A percentile compares a stretch with the other conserved stretches of the same genome.
phyloP scores from a whole-genome alignment of 2,113 vertebrate species.

The Nasalis larvatus region DNA sequence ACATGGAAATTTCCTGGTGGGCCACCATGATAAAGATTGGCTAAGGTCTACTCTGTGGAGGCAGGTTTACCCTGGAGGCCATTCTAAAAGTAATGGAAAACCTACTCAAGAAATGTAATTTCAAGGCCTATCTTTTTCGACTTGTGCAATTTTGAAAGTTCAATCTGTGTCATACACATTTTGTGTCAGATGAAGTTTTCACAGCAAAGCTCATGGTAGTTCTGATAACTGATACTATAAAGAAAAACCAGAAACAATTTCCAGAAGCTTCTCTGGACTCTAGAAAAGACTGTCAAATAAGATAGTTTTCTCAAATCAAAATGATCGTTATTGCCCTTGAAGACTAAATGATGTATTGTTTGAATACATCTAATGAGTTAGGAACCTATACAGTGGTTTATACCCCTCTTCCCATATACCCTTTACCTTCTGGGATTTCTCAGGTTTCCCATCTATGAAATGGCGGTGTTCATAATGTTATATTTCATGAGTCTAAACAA shows the following conservation, averaged over 20 bases:
- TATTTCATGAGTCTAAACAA: background rate
- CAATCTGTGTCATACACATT: background rate
- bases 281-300: background rate
- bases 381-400: background rate
- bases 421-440: background rate
- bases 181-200: background rate
- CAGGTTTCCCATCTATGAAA: background rate
- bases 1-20: background rate
- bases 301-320: background rate
- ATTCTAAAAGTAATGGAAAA: background rate
- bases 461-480: background rate
- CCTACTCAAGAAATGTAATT: background rate
- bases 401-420: background rate
- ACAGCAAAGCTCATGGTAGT: background rate
- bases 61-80: background rate
- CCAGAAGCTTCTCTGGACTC: background rate
- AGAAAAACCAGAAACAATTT: background rate
- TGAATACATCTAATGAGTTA: background rate
- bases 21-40: background rate
- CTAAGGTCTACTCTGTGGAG: background rate
- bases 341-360: background rate
- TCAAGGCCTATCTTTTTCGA: background rate
- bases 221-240: background rate
- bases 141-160: background rate
- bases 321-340: background rate